Evolutionary conservation across 1,140 invertebrate species (phyloP).

Genomic region (Neoseiulus cucumeris): DNA sequence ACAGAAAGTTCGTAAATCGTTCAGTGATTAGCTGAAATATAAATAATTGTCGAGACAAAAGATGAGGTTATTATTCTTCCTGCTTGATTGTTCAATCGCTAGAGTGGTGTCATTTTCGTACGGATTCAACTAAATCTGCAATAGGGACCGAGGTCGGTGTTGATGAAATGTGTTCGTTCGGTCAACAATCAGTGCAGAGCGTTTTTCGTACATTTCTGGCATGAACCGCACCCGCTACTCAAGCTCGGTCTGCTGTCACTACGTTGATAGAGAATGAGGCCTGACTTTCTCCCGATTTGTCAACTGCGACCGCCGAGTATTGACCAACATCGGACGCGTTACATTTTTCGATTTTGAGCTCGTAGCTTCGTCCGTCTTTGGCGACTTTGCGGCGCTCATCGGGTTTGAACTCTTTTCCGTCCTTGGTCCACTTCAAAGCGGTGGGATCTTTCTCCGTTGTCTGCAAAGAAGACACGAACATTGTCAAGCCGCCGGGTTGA

Average conservation of each 20-base stretch:
- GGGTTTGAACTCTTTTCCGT: slow-evolving; percentile 60
- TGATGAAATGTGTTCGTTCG: no score
- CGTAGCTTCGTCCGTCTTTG: slow-evolving; percentile 50
- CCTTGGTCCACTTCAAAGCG: slow-evolving; percentile 55
- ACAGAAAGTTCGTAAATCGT: no score
- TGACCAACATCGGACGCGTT: slow-evolving; percentile 62
- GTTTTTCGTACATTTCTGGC: no score
- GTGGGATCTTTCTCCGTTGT: slow-evolving; percentile 4
- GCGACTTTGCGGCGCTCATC: slow-evolving; percentile 55
- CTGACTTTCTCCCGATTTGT: slow-evolving; percentile 49
- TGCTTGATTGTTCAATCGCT: no score
- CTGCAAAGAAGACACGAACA: slow-evolving; percentile 21
- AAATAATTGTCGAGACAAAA: no score
- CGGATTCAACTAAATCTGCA: no score
- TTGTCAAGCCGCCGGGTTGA: no score
- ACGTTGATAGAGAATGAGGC: slow-evolving; percentile 73
- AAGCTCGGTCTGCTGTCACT: slow-evolving; percentile 16
- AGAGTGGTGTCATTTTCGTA: no score
- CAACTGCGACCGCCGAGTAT: slow-evolving; percentile 65
- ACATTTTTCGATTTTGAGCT: slow-evolving; percentile 47
- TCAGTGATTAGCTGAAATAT: no score
- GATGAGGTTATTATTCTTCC: no score
- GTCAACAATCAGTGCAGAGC: no score
- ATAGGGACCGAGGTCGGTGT: no score
- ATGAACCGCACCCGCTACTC: background rate